phyloP scores from a whole-genome alignment of 2,797 vertebrate genomes.

The Gadopsis bispinosus region DNA sequence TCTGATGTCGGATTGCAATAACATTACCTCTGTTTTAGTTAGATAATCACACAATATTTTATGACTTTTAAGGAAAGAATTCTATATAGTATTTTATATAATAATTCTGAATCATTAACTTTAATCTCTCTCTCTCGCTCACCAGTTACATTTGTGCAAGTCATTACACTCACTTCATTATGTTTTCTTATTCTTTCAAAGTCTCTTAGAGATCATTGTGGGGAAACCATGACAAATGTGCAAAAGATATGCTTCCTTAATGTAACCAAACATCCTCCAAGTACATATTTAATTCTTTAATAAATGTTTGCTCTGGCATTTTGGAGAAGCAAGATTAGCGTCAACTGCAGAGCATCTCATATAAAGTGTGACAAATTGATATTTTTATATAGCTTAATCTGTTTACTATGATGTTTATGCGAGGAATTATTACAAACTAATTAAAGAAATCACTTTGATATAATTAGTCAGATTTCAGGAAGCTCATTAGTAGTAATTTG shows the following conservation, averaged over 20 bases:
- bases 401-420: slow-evolving; percentile 84
- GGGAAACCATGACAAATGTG: slow-evolving; percentile 62
- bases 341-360: slow-evolving; percentile 70
- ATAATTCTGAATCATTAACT: slow-evolving; percentile 62
- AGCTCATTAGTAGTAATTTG: slow-evolving; percentile 86
- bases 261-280: slow-evolving; percentile 73
- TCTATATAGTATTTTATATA: slow-evolving; percentile 35
- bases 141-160: slow-evolving; percentile 36
- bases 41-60: slow-evolving; percentile 54
- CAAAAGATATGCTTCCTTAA: slow-evolving; percentile 59
- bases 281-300: slow-evolving; percentile 79
- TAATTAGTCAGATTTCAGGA: slow-evolving; percentile 86
- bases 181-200: slow-evolving; percentile 29
- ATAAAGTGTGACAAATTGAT: slow-evolving; percentile 85
- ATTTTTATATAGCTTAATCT: slow-evolving; percentile 86
- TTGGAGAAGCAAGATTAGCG: slow-evolving; percentile 78
- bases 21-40: slow-evolving; percentile 44
- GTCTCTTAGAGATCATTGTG: slow-evolving; percentile 29
- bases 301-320: slow-evolving; percentile 79
- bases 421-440: slow-evolving; percentile 85
- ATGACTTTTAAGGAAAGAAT: slow-evolving; percentile 54
- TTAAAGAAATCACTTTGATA: slow-evolving; percentile 86
- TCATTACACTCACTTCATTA: slow-evolving; percentile 43
- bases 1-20: slow-evolving; percentile 58
- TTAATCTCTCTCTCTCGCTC: slow-evolving; percentile 23